These are phyloP conservation scores for Siniperca undulata DNA, from an alignment of 2,797 vertebrate species.

Conservation along the genomic window DNA sequence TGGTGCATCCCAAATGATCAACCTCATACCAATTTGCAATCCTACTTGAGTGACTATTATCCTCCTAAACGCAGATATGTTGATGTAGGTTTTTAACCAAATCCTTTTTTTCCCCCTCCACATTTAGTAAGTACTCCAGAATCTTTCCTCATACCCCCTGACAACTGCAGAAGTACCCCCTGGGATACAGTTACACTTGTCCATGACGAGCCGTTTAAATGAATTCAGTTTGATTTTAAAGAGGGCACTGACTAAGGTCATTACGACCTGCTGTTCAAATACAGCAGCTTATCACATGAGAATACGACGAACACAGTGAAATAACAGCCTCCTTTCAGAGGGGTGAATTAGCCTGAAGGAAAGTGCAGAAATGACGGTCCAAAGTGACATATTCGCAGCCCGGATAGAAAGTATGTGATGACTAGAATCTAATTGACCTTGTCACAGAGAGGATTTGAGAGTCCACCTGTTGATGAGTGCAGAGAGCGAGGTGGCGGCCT, in stretches of 20 bases:
- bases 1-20: neutral
- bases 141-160: neutral
- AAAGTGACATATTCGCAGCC: constrained; percentile 31
- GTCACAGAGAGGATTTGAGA: constrained; percentile 33
- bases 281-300: constrained; percentile 13
- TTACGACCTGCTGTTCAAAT: constrained; percentile 14
- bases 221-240: constrained; percentile 1
- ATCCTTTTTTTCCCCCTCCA: neutral
- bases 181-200: neutral
- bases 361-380: constrained; percentile 23
- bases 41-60: neutral
- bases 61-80: neutral
- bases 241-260: constrained; percentile 16
- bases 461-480: constrained; percentile 70
- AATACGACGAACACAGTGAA: neutral
- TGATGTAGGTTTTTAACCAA: neutral
- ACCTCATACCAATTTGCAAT: neutral
- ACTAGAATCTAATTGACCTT: constrained; percentile 64
- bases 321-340: constrained; percentile 20
- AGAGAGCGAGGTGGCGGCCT: constrained; percentile 37
- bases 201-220: constrained; percentile 7
- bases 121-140: neutral
- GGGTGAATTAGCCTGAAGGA: constrained; percentile 10
- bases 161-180: neutral
- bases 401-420: constrained; percentile 45